Conservation (phyloP, 2,113 vertebrate species). For the Microcebus griseorufus region DNA sequence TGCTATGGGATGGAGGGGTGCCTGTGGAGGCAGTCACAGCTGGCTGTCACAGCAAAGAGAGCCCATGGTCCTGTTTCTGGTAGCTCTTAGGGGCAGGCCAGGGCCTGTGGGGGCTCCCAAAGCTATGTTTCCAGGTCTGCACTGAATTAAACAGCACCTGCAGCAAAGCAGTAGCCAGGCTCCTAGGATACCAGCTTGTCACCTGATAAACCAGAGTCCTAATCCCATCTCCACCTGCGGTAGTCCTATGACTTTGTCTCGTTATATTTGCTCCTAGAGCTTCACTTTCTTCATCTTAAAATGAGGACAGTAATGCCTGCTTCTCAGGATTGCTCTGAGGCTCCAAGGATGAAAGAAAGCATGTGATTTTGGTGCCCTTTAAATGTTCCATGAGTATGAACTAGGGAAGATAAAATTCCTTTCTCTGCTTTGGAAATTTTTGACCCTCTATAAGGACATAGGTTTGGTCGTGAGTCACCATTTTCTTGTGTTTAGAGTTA, state of each 20-base stretch:
- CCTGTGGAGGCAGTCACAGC: not conserved
- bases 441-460: not conserved
- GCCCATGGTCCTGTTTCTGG: not conserved
- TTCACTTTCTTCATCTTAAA: conserved; percentile 23
- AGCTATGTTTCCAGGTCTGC: not conserved
- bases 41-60: not conserved
- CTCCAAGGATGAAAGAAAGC: not conserved
- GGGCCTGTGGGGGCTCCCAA: not conserved
- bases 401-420: not conserved
- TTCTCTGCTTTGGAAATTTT: conserved; percentile 32
- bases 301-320: not conserved
- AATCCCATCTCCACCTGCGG: not conserved
- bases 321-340: not conserved
- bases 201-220: not conserved
- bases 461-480: conserved; percentile 8
- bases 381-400: not conserved
- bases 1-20: not conserved
- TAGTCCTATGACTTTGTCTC: not conserved
- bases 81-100: not conserved
- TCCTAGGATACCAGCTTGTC: not conserved
- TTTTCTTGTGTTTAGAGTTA: conserved; percentile 33
- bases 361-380: not conserved
- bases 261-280: not conserved
- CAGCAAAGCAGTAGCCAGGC: not conserved
- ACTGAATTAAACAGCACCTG: not conserved